Base-by-base conservation (phyloP, 2,888 invertebrate species). In the Machimus rusticus region DNA sequence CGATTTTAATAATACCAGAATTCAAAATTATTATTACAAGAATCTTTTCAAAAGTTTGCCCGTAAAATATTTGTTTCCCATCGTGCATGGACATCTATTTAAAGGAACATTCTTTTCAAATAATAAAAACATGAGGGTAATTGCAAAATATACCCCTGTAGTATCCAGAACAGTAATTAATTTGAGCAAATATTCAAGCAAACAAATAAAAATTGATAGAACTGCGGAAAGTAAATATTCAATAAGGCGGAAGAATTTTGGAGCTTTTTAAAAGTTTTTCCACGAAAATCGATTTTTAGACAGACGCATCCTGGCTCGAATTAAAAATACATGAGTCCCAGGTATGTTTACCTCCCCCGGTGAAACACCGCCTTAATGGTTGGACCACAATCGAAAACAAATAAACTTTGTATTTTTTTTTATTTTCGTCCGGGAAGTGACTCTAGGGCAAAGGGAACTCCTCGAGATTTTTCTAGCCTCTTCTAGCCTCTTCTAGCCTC, bases 371-470 rank as follows among this genome's bases (percentile, higher is more conserved):
- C 76, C 37, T 37, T 76, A 76, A 76, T 76, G 76, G 78, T 31
- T n/a, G 55, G 55, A 51, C 81, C 81, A 55, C 81, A 81, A 81
- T 81, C 81, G 55, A 81, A 81, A 81, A 81, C 81, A 81, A 81
- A 81, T 81, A 81, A 51, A 81, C 51, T 46, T 81, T 23, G n/a
- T 51, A 14, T 14, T 34, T 6, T 34, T 6, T 28, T 31, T 28
- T 74, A 8, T 16, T 77, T 39, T 43, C 23, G 3, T 14, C 77
- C 57, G 19, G 19, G 5, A 77, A 23, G 23, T 43, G 43, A 39
- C 14, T 14, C 37, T 76, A 14, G 66, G 23, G 37, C 23, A 43
- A 39, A 39, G 43, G 23, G 23, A 39, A 43, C 43, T 78, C 12
- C 31, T 78, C 9, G n/a, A 78, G 78, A 8, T 43, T 37, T 19